Evolutionary conservation across 2,888 invertebrate species (phyloP).

Genomic region (Mesoligia furuncula): DNA sequence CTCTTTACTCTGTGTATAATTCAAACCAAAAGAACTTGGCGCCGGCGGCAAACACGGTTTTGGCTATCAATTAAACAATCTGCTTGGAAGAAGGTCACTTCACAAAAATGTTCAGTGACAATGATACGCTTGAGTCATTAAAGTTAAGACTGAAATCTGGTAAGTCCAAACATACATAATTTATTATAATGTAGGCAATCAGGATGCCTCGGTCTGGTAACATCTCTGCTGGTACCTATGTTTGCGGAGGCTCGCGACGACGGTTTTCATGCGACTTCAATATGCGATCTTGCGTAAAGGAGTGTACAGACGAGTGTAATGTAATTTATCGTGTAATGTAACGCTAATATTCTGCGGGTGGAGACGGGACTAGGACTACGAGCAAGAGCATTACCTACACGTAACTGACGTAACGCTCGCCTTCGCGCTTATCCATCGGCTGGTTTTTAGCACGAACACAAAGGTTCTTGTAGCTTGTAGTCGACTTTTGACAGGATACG

Average conservation of each 20-base stretch:
- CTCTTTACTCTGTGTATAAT: neutral
- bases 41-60: slow-evolving; percentile 21
- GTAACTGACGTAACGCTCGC: neutral
- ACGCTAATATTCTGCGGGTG: neutral
- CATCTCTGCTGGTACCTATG: neutral
- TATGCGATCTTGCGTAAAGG: neutral
- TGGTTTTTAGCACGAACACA: neutral
- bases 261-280: neutral
- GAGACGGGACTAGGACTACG: neutral
- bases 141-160: slow-evolving; percentile 70
- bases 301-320: neutral
- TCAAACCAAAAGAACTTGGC: neutral
- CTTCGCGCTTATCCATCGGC: neutral
- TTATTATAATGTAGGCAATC: neutral
- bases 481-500: neutral
- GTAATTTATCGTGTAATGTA: neutral
- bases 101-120: slow-evolving; percentile 58
- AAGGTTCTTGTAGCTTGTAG: neutral
- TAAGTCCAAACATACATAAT: slow-evolving; percentile 43
- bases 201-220: neutral
- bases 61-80: neutral
- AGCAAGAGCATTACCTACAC: neutral
- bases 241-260: neutral
- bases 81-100: neutral
- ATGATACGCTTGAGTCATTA: slow-evolving; percentile 59